Percentiles rank a stretch among this genome's conserved stretches.
Conservation (phyloP, 2,797 vertebrate genomes). For the Anguilla obscura region DNA sequence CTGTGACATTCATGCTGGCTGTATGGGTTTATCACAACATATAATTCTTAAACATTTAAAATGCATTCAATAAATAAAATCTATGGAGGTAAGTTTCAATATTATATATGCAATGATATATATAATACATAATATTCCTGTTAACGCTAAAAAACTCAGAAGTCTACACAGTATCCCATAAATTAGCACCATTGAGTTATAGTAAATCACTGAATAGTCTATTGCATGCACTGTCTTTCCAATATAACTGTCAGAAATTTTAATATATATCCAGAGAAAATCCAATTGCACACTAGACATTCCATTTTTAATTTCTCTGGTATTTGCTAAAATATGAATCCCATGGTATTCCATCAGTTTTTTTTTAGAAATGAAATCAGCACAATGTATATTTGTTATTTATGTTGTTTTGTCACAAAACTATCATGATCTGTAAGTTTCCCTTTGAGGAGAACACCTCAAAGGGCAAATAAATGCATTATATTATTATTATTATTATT, state of each 20-base stretch:
- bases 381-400: not conserved
- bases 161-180: not conserved
- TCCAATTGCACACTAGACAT: not conserved
- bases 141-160: not conserved
- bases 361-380: not conserved
- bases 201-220: not conserved
- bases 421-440: not conserved
- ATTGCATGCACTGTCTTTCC: slow-evolving; percentile 12
- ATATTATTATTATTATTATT: no score
- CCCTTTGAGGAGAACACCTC: not conserved
- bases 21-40: not conserved
- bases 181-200: slow-evolving; percentile 21
- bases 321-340: not conserved
- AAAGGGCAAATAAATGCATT: not conserved
- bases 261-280: not conserved
- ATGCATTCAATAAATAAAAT: slow-evolving; percentile 16
- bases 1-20: slow-evolving; percentile 13
- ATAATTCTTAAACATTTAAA: slow-evolving; percentile 13
- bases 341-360: not conserved
- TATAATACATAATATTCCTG: not conserved
- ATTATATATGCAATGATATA: slow-evolving; percentile 8
- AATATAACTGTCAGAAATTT: not conserved
- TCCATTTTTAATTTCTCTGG: not conserved
- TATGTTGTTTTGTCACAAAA: not conserved
- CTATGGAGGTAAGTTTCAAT: not conserved